Conservation (phyloP, 2,797 vertebrate genomes). For the Chaenodraco wilsoni region DNA sequence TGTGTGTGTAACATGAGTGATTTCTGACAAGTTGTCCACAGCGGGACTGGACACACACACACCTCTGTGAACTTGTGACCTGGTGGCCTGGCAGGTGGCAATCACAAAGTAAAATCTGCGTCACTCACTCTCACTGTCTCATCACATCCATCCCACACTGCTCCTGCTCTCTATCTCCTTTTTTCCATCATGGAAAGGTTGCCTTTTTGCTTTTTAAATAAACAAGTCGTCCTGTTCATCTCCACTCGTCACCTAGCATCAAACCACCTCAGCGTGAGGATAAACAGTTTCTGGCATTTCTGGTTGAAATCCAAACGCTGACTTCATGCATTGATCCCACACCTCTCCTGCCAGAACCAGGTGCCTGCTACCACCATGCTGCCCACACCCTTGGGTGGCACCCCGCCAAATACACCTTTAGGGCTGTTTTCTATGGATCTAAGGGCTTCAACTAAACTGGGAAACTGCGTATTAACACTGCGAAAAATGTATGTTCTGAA, state of each 20-base stretch:
- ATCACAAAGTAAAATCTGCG: constrained; percentile 47
- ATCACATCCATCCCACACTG: constrained; percentile 52
- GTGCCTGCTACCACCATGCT: constrained; percentile 24
- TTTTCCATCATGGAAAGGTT: neutral
- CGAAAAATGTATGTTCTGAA: no score
- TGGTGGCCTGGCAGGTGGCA: constrained; percentile 63
- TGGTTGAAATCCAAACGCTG: constrained; percentile 51
- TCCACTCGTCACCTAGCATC: neutral
- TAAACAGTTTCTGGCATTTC: constrained; percentile 32
- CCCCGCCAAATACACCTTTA: constrained; percentile 45
- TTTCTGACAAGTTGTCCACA: constrained; percentile 34
- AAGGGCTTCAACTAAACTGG: neutral
- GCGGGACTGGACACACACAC: neutral
- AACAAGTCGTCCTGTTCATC: neutral
- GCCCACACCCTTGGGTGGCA: constrained; percentile 50
- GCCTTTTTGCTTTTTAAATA: neutral
- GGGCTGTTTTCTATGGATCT: constrained; percentile 44
- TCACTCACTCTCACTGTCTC: constrained; percentile 64
- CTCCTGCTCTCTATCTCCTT: constrained; percentile 3
- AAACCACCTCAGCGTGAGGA: constrained; percentile 1
- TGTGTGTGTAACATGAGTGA: constrained; percentile 22
- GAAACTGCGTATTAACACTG: no score
- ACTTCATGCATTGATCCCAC: constrained; percentile 34
- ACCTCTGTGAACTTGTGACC: constrained; percentile 55
- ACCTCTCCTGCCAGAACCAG: constrained; percentile 36